A percentile compares a stretch with the other conserved stretches of the same genome.
phyloP scores from a whole-genome alignment of 2,113 vertebrate genomes.

The Otis tarda region DNA sequence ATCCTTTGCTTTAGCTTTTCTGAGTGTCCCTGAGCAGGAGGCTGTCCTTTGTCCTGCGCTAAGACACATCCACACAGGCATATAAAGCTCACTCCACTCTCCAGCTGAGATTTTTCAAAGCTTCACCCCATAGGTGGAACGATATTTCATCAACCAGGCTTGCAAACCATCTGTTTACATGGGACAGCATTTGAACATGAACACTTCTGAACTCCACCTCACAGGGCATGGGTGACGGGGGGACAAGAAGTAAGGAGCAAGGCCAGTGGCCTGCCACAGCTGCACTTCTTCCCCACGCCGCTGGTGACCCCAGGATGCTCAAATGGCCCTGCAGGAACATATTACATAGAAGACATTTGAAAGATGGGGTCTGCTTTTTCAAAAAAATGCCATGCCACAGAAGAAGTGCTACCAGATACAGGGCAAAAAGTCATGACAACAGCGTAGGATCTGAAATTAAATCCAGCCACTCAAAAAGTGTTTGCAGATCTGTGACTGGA shows the following conservation, averaged over 20 bases:
- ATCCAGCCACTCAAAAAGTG: neutral
- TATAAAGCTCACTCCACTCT: neutral
- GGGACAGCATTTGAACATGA: neutral
- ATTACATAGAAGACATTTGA: neutral
- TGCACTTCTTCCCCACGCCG: accelerated
- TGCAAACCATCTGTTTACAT: neutral
- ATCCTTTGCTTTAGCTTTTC: neutral
- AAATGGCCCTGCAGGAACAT: neutral
- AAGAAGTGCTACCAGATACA: neutral
- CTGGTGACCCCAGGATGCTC: neutral
- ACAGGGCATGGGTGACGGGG: neutral
- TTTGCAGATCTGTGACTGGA: neutral
- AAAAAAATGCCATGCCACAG: neutral
- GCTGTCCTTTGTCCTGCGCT: neutral
- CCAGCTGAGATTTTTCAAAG: neutral
- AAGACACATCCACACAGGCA: neutral
- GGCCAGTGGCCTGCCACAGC: neutral
- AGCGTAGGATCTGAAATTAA: neutral
- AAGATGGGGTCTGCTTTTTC: neutral
- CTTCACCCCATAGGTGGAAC: neutral
- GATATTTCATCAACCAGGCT: neutral
- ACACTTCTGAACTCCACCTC: neutral
- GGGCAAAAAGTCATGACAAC: neutral
- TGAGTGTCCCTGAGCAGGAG: neutral
- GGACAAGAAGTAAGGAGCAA: neutral